Percentiles rank a stretch among this genome's conserved stretches.
phyloP scores from a whole-genome alignment of 2,113 vertebrate genomes.

The Todiramphus saurophagus region DNA sequence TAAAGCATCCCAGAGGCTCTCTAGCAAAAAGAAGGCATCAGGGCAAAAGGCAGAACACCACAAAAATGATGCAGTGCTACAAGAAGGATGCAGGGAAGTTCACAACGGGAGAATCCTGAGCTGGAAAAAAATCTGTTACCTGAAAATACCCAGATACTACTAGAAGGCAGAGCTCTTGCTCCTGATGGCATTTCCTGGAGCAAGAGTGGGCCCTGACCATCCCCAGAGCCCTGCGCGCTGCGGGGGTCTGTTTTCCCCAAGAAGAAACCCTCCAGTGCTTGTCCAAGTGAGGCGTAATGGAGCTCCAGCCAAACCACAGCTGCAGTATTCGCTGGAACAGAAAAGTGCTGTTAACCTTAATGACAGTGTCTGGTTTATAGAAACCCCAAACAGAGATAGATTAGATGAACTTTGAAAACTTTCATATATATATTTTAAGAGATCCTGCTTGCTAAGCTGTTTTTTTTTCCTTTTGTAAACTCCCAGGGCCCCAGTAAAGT shows the following conservation, averaged over 20 bases:
- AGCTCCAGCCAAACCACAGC: not conserved
- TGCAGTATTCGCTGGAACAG: not conserved
- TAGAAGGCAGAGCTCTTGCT: not conserved
- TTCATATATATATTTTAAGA: not conserved
- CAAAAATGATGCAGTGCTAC: not conserved
- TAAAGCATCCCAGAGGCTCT: not conserved
- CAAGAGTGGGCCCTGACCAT: not conserved
- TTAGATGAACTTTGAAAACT: conserved; percentile 4
- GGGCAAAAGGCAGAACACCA: not conserved
- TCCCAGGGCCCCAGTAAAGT: conserved; percentile 46
- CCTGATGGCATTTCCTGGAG: not conserved
- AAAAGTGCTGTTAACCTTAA: not conserved
- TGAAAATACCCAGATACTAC: not conserved
- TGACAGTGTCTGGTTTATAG: conserved; percentile 2
- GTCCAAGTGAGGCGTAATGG: rapidly evolving
- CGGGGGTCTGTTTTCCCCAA: no score
- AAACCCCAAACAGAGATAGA: not conserved
- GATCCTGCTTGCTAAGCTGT: conserved; percentile 45
- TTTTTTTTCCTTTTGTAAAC: conserved; percentile 19
- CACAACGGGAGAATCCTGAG: rapidly evolving
- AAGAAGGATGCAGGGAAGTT: not conserved
- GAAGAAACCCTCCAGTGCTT: no score
- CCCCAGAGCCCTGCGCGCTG: not conserved
- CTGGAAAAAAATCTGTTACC: not conserved
- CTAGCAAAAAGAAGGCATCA: not conserved